phyloP scores from a whole-genome alignment of 2,113 vertebrate species.

The Ceyx melanurus region DNA sequence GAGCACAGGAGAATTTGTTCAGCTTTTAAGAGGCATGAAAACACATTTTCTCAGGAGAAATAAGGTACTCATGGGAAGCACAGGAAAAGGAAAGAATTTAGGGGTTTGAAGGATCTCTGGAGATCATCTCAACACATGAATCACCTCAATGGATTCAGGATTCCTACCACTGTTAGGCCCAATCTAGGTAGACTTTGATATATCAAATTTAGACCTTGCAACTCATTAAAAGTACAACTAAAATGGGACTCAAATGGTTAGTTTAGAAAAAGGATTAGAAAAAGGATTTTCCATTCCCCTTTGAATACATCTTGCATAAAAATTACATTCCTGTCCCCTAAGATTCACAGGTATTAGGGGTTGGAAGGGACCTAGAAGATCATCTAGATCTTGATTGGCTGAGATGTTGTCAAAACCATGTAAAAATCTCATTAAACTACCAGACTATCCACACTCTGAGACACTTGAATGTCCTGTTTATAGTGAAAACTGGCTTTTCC shows the following conservation, averaged over 20 bases:
- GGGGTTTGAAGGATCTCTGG: no score
- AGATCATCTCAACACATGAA: neutral
- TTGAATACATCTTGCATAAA: neutral
- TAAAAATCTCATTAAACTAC: neutral
- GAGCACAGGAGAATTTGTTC: rapidly evolving
- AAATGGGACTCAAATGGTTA: neutral
- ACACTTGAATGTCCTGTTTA: neutral
- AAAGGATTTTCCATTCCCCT: neutral
- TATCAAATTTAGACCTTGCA: neutral
- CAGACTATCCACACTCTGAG: neutral
- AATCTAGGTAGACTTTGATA: neutral
- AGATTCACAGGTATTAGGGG: neutral
- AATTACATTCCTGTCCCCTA: neutral
- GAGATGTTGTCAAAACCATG: neutral
- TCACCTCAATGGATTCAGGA: neutral
- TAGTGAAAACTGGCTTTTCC: neutral
- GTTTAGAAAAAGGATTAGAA: no score
- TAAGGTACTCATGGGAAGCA: neutral
- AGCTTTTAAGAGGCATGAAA: neutral
- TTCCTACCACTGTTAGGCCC: neutral
- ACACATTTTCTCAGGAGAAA: neutral
- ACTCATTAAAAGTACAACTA: neutral
- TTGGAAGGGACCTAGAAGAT: no score
- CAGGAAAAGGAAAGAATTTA: neutral
- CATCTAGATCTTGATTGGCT: neutral